A percentile compares a stretch with the other conserved stretches of the same genome.
phyloP scores from a whole-genome alignment of 2,888 invertebrate species.

The Drosophila quinaria region DNA sequence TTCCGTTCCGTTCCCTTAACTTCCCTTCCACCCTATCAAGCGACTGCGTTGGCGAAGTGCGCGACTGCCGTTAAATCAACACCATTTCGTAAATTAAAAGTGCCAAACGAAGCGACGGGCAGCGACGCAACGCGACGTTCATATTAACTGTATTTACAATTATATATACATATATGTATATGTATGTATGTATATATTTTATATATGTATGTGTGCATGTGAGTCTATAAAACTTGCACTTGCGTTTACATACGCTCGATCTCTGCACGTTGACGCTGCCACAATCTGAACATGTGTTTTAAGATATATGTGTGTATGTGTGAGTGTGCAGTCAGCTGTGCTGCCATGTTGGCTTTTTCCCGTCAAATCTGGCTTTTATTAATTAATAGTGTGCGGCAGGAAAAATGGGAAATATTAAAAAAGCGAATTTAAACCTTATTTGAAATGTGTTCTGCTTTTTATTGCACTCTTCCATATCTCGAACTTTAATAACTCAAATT shows the following conservation, averaged over 20 bases:
- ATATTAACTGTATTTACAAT: slow-evolving; percentile 79
- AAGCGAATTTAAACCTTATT: too few species aligned
- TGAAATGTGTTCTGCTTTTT: too few species aligned
- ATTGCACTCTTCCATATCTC: too few species aligned
- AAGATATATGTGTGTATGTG: slow-evolving; percentile 17
- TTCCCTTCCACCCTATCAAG: slow-evolving; percentile 7
- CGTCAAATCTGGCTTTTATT: too few species aligned
- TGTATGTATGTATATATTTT: slow-evolving; percentile 7
- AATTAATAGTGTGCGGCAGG: too few species aligned
- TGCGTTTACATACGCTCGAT: slow-evolving; percentile 24
- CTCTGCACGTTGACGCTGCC: slow-evolving; percentile 16
- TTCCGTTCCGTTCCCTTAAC: background rate
- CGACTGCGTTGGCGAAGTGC: slow-evolving; percentile 23
- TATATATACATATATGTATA: slow-evolving; percentile 71
- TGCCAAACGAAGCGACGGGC: slow-evolving; percentile 64
- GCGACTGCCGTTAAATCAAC: slow-evolving; percentile 78
- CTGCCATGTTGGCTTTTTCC: too few species aligned
- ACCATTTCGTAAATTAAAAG: slow-evolving; percentile 83
- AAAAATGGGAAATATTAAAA: too few species aligned
- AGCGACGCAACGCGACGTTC: slow-evolving; percentile 47
- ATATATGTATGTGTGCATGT: slow-evolving; percentile 6
- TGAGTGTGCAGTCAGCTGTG: slow-evolving; percentile 4
- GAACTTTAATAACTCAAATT: too few species aligned
- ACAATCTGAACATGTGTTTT: slow-evolving; percentile 45
- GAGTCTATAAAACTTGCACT: slow-evolving; percentile 20